A percentile compares a stretch with the other conserved stretches of the same genome.
Conservation (phyloP, 2,888 invertebrate genomes). For the Nemapogon koenigi region DNA sequence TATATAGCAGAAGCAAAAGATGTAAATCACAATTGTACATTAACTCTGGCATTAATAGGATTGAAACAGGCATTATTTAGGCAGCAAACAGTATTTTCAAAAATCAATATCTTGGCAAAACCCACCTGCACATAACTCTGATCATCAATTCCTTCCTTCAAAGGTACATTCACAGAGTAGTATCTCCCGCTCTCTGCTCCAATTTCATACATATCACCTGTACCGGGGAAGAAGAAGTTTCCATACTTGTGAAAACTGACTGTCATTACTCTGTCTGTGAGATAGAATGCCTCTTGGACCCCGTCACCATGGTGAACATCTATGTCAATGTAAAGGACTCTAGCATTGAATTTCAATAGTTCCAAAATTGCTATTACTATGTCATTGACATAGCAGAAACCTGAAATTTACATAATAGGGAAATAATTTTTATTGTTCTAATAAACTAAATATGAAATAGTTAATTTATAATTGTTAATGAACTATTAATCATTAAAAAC, state of each 20-base stretch:
- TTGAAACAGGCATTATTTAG: no score
- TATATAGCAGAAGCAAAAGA: no score
- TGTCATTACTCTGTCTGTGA: constrained; percentile 98
- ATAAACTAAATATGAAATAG: no score
- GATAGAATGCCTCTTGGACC: constrained; percentile 97
- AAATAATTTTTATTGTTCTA: no score
- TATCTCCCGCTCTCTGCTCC: constrained; percentile 95
- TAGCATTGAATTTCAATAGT: constrained; percentile 88
- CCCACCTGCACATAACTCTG: constrained; percentile 81
- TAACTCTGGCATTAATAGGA: no score
- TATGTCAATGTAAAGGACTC: constrained; percentile 97
- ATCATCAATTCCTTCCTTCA: constrained; percentile 98
- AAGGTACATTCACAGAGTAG: constrained; percentile 97
- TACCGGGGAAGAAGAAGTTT: constrained; percentile 97
- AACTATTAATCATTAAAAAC: no score
- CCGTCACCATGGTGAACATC: constrained; percentile 98
- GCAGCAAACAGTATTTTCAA: no score
- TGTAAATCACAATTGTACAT: no score
- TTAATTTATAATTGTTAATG: no score
- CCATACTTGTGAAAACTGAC: constrained; percentile 99
- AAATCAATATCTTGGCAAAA: no score
- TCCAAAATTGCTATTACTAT: constrained; percentile 98
- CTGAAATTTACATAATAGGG: no score
- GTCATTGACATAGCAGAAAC: constrained; percentile 99
- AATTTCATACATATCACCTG: constrained; percentile 98